Percentiles rank a stretch among this genome's conserved stretches.
Conservation (phyloP, 2,888 invertebrate species). For the Ochropleura leucogaster region DNA sequence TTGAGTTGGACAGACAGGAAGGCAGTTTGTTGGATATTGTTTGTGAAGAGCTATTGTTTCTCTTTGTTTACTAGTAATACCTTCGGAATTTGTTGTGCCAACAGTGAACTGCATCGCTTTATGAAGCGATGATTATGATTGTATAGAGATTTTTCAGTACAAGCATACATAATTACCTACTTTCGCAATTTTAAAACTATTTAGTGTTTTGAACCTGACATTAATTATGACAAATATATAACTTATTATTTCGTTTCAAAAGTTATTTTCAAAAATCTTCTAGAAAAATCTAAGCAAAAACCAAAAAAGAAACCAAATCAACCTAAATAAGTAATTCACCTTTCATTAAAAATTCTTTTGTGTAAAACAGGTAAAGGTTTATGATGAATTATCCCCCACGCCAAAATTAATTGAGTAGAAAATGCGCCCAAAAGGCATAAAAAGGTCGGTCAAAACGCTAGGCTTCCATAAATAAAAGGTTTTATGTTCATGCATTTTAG, state of each 20-base stretch:
- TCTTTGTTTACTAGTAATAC: background rate
- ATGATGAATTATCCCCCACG: slow-evolving; percentile 36
- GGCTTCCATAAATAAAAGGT: slow-evolving; percentile 23
- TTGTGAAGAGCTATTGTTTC: background rate
- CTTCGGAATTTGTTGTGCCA: background rate
- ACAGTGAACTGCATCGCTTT: background rate
- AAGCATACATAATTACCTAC: background rate
- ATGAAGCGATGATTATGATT: too few relatives aligned
- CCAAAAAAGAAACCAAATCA: background rate
- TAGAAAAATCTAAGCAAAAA: background rate
- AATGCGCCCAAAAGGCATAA: slow-evolving; percentile 44
- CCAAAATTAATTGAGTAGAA: slow-evolving; percentile 53
- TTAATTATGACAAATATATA: background rate
- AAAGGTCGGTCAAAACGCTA: slow-evolving; percentile 37
- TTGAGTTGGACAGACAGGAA: background rate
- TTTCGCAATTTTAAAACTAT: background rate
- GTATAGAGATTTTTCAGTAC: background rate
- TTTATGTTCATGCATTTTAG: slow-evolving; percentile 10
- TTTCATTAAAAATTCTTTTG: slow-evolving; percentile 21
- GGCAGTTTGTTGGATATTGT: background rate
- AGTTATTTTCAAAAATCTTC: background rate
- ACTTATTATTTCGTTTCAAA: background rate
- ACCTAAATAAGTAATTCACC: background rate
- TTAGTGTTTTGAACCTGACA: background rate
- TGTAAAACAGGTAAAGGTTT: slow-evolving; percentile 11